Base-by-base conservation (phyloP, 2,113 vertebrate genomes). In the Leucopternis melanops region DNA sequence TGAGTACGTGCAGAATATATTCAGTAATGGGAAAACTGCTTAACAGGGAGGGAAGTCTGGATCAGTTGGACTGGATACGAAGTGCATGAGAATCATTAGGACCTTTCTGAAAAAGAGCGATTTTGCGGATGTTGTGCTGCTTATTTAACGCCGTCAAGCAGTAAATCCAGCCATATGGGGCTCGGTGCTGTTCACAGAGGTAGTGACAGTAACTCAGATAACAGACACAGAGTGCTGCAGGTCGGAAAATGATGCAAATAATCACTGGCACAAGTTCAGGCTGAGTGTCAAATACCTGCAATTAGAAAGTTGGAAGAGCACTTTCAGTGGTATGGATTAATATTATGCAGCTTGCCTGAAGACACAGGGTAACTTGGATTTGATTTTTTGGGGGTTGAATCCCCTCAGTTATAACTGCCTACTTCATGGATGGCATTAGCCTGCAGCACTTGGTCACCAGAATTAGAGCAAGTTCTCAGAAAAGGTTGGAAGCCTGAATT, bases 281-380 rank as follows among this genome's bases (percentile, higher is more conserved):
- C 70, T 86, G 72, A 65, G 72, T 63, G 86, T 83, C 82, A 96
- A 94, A 90, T 67, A 95, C 74, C 79, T 95, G 91, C 82, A 86
- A 85, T 88, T 32, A 85, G 62, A 54, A 92, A 72, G 54, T 18
- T 82, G 57, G 47, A 77, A 80, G 50, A 86, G 59, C 25, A 34
- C 44, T 93, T 92, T 52, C 47, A 63, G 1, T 45, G 36, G 18
- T 58, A 34, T 62, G 25, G 45, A 62, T 21, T 45, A 52, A 47
- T 36, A 47, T 55, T 52, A 67, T 29, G 34, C 61, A 58, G 32
- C 38, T 87, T 87, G 62, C 71, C 73, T 87, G 62, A 79, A 86
- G 81, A 83, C n/a, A 62, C 2, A 2, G 19, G 10, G 11, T 71
- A 80, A 66, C 32, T 12, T 61, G 54, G 10, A 67, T 89, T 93